Base-by-base conservation (phyloP, 2,797 vertebrate genomes). In the Lophotriccus pileatus region DNA sequence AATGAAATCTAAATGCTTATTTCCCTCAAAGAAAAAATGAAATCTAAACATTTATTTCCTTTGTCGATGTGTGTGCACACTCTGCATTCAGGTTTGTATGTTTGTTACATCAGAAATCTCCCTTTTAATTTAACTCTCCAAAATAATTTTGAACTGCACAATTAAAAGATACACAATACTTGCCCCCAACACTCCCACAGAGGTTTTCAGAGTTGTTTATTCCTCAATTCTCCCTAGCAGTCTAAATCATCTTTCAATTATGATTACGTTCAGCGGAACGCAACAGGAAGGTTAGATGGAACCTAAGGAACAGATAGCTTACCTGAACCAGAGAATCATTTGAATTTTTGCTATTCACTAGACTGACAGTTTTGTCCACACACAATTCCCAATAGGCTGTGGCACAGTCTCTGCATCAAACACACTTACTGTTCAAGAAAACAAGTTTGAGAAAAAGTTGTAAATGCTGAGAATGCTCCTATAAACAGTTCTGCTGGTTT, bases 21-120 rank as follows among this genome's bases (percentile, higher is more conserved):
- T 64, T 79, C 19, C 34, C 83, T 47, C 3, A 1, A 94, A 39
- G 10, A 81, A 68, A 68, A 86, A 49, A 18, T 14, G 2, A 50
- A 58, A 63, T 59, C 22, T 27, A 34, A 59, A 64, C 5, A 16
- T 52, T 59, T 43, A 34, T 63, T 67, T 80, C 16, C 32, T 87
- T 46, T 27, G 3, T 44, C 1, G 0, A 12, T 16, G 5, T 28
- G 14, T 3, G 7, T 0, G 0, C 9, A 44, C 7, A 37, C 8
- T 41, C 60, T 49, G n/a, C n/a, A 27, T 66, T 91, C 69, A 46
- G 34, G 18, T 70, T 81, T 87, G 4, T 28, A 24, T 24, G n/a
- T 50, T 17, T 44, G 16, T 49, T 75, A 37, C 9, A 50, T 27
- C 16, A 0, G 0, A 73, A 72, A 87, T 39, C 36, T 70, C 34